These are phyloP conservation scores for Chironex yamaguchii DNA, from an alignment of 30 jellyfish, hydroid and myxozoan genomes.

Conservation along the genomic window DNA sequence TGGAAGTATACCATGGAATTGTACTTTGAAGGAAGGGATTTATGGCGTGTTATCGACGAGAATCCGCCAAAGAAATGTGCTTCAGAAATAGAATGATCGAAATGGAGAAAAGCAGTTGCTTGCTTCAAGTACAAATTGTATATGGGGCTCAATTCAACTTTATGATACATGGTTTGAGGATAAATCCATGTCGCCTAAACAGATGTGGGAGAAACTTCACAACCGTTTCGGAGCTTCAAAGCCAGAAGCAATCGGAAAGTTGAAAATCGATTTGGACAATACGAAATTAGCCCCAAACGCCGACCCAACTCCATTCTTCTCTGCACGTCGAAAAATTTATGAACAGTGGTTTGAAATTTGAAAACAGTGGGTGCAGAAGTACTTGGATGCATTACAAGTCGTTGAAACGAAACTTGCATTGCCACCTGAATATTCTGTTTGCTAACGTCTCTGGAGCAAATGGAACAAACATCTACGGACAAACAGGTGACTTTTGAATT, in stretches of 20 bases:
- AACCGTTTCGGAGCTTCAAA: background rate
- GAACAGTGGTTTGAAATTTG: no score
- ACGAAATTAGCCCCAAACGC: background rate
- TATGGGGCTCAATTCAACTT: background rate
- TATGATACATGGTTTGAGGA: background rate
- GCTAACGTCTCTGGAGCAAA: background rate
- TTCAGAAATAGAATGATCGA: background rate
- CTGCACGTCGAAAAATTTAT: background rate
- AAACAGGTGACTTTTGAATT: background rate
- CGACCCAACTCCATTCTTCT: background rate
- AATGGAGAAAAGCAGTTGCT: background rate
- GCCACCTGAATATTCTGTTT: background rate
- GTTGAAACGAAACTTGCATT: background rate
- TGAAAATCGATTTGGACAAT: background rate
- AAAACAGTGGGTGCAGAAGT: background rate
- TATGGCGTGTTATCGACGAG: background rate
- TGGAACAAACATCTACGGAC: background rate
- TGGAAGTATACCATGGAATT: background rate
- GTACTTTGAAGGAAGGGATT: background rate
- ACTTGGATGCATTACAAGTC: background rate
- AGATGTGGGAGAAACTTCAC: background rate
- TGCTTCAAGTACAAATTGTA: background rate
- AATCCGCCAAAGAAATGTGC: background rate
- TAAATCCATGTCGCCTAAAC: background rate
- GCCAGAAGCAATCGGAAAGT: background rate